Evolutionary conservation across 2,113 vertebrate genomes (phyloP).

Genomic region (Corythaeola cristata): DNA sequence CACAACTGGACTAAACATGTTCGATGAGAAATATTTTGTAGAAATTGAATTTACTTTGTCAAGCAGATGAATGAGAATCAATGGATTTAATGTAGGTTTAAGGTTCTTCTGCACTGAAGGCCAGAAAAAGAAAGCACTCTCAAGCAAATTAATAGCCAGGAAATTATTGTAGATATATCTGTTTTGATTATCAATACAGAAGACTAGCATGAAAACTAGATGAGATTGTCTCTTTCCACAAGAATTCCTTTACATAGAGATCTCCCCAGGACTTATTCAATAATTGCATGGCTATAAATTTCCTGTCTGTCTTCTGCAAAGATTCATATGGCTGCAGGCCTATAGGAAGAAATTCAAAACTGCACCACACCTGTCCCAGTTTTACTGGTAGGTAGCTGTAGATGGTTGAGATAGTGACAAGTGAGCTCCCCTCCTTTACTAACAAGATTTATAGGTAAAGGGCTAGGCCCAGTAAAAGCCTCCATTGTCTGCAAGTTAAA

Average conservation of each 20-base stretch:
- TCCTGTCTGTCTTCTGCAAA: conserved; percentile 1
- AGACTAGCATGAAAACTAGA: neutral
- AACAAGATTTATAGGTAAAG: conserved; percentile 40
- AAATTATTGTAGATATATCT: neutral
- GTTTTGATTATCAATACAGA: neutral
- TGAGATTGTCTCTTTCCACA: neutral
- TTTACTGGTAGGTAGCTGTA: neutral
- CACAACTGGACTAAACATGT: neutral
- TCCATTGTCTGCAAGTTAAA: conserved; percentile 1
- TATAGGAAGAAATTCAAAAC: conserved; percentile 12
- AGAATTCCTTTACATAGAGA: neutral
- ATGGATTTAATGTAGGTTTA: neutral
- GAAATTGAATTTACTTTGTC: neutral
- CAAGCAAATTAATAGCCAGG: neutral
- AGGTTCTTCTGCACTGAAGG: neutral
- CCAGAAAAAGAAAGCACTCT: neutral
- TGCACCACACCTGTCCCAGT: neutral
- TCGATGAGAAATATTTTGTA: neutral
- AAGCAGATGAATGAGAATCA: neutral
- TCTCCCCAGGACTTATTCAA: neutral
- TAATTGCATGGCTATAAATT: conserved; percentile 49
- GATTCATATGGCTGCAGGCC: conserved; percentile 14
- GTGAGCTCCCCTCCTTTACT: neutral
- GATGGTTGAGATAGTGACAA: conserved; percentile 32
- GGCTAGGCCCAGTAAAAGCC: neutral